Conservation (phyloP, 2,113 vertebrate species). For the Mesembrinibis cayennensis region DNA sequence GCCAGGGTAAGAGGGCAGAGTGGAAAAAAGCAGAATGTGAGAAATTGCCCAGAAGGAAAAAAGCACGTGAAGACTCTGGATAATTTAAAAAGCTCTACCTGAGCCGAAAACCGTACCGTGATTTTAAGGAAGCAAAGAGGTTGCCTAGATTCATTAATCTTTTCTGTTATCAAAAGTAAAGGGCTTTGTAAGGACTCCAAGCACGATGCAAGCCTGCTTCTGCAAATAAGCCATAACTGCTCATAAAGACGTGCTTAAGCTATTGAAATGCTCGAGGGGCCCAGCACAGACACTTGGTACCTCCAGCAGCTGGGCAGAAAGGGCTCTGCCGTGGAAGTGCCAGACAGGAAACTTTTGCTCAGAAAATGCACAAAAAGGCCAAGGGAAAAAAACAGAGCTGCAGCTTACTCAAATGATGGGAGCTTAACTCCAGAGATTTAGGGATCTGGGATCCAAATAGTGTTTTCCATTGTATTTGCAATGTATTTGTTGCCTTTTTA, state of each 20-base stretch:
- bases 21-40: neutral
- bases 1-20: neutral
- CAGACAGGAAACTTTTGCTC: neutral
- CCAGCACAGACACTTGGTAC: neutral
- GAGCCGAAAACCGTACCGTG: neutral
- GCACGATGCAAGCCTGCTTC: neutral
- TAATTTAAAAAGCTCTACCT: neutral
- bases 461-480: neutral
- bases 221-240: neutral
- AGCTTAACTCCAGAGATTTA: neutral
- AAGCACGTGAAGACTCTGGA: accelerated
- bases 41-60: neutral
- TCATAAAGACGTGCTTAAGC: neutral
- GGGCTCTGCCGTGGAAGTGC: neutral
- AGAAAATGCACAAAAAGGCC: neutral
- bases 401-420: neutral
- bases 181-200: neutral
- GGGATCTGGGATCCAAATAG: neutral
- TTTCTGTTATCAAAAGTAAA: neutral
- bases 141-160: neutral
- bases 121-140: neutral
- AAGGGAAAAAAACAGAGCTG: neutral
- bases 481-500: neutral
- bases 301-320: neutral
- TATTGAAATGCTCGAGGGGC: neutral